Evolutionary conservation across 2,888 invertebrate genomes (phyloP), one percentile per base, ranked within the genome.

Genomic region (Dusona sp.): DNA sequence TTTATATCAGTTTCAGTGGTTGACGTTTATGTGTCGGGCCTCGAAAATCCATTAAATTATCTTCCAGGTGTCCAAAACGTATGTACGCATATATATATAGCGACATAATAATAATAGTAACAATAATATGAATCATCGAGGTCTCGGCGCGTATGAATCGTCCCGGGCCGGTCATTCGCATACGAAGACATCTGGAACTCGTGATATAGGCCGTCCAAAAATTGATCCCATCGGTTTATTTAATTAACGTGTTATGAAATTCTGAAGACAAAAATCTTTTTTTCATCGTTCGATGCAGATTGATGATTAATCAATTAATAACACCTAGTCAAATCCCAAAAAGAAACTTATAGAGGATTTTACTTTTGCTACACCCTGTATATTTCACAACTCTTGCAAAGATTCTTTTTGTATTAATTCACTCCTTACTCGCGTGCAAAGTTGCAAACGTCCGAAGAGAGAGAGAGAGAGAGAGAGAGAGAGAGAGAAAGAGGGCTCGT

Each of bases 11-110:
- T 81, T 81, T 74, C 42, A 54, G 48, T n/a, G 57, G 51, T 86
- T 81, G 81, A 86, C 84, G 81, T 86, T 86, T 86, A 86, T 86
- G 84, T 86, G 74, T 64, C 65, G 65, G 54, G 80, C 81, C 81
- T 80, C 68, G 61, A 74, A 75, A 70, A 78, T 84, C 33, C 75
- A 81, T 86, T 86, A 84, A 86, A 86, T 84, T 86, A 86, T 84
- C 81, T 74, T 86, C 84, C 84, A 84, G 86, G 84, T 84, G 81
- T 86, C 78, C 86, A 68, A 83, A 74, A 77, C 48, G 81, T 74
- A 75, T 70, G 65, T 45, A 19, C 45, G 45, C 51, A 4, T 68
- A 57, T 81, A 51, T 81, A 51, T 25, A 6, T 29, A 29, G 16
- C 19, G 29, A 16, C 3, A 29, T 57, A 67, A 48, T 54, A 57